Percentiles rank a stretch among this genome's conserved stretches.
Conservation (phyloP, 2,797 vertebrate genomes). For the Muscicapa comitata region DNA sequence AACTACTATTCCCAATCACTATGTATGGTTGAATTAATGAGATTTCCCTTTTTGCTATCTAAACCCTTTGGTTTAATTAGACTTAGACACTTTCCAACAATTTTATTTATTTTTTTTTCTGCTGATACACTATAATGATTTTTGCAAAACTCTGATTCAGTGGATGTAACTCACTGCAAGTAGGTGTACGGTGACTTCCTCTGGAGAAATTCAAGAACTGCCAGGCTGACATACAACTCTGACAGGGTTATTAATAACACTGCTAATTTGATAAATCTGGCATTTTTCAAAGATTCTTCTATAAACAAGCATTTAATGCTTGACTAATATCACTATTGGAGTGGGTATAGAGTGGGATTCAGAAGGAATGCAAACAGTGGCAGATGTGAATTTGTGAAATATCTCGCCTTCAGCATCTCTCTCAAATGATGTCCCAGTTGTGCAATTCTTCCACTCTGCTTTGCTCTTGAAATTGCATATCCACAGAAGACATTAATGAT, state of each 20-base stretch:
- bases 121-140: not conserved
- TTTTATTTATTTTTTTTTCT: not conserved
- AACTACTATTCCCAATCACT: not conserved
- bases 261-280: not conserved
- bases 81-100: not conserved
- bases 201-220: not conserved
- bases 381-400: not conserved
- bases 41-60: not conserved
- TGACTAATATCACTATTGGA: not conserved
- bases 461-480: not conserved
- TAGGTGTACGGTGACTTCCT: not conserved
- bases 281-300: not conserved
- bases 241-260: not conserved
- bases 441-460: not conserved
- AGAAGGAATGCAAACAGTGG: not conserved
- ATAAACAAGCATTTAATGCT: not conserved
- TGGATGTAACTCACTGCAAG: not conserved
- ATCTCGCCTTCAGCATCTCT: not conserved
- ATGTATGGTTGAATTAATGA: not conserved
- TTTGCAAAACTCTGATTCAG: not conserved
- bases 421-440: not conserved
- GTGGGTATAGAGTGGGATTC: not conserved
- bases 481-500: not conserved
- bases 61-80: not conserved
- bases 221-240: not conserved